These are phyloP conservation scores for Leptestheria dahalacensis DNA, from an alignment of 1,140 invertebrate species.

Conservation along the genomic window DNA sequence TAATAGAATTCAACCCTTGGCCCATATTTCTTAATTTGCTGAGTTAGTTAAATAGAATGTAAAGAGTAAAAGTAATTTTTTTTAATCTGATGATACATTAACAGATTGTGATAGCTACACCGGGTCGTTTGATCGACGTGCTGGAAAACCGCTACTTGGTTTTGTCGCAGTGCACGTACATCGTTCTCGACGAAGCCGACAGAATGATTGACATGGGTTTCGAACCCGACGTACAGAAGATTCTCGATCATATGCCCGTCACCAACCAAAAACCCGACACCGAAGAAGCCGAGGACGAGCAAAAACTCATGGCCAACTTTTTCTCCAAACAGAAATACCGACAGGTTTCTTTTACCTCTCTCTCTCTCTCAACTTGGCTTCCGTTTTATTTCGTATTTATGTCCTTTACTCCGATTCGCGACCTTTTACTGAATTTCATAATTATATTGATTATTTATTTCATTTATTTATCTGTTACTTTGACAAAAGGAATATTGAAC, in stretches of 20 bases:
- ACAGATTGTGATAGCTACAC: constrained; percentile 97
- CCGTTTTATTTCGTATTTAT: too few species aligned
- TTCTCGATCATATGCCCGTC: constrained; percentile 96
- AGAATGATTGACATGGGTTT: constrained; percentile 99
- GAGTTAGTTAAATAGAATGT: constrained; percentile 5
- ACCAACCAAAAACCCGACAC: constrained; percentile 97
- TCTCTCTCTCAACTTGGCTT: constrained; percentile 54
- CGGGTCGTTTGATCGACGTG: constrained; percentile 97
- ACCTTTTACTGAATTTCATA: too few species aligned
- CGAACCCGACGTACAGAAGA: constrained; percentile 90
- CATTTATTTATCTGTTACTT: constrained; percentile 47
- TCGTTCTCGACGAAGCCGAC: constrained; percentile 89
- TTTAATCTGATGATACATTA: constrained; percentile 22
- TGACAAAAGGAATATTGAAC: background rate
- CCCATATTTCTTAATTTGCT: background rate
- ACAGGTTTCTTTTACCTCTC: constrained; percentile 40
- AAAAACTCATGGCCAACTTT: constrained; percentile 81
- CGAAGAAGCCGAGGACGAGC: constrained; percentile 94
- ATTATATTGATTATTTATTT: too few species aligned
- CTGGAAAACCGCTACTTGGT: constrained; percentile 96
- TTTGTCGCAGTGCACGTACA: constrained; percentile 85
- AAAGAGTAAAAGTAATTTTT: background rate
- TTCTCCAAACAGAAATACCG: constrained; percentile 94
- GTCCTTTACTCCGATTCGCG: too few species aligned
- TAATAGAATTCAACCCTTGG: background rate